Percentiles rank a stretch among this genome's conserved stretches.
These are phyloP conservation scores for Argyresthia albistria DNA, from an alignment of 2,888 invertebrate species.

Conservation along the genomic window DNA sequence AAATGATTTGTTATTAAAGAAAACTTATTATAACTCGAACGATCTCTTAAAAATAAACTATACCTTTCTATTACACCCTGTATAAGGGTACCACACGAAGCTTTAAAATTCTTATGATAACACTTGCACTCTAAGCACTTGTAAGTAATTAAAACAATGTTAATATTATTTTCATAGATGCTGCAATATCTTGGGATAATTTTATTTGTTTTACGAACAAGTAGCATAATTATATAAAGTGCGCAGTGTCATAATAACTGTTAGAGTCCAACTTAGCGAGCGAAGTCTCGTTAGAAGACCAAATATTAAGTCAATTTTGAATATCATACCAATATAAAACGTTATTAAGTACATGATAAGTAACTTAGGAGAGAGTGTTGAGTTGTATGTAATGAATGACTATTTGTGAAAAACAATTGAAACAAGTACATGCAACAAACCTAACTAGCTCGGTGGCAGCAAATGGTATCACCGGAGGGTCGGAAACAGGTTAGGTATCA, in stretches of 20 bases:
- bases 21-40: too few species aligned
- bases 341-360: slow-evolving; percentile 36
- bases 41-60: too few species aligned
- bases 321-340: slow-evolving; percentile 39
- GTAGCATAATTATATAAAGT: background rate
- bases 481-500: too few species aligned
- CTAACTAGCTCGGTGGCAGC: too few species aligned
- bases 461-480: too few species aligned
- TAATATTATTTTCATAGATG: background rate
- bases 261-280: slow-evolving; percentile 15
- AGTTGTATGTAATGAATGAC: slow-evolving; percentile 23
- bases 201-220: background rate
- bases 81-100: slow-evolving; percentile 56
- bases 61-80: too few species aligned
- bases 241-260: background rate
- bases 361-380: slow-evolving; percentile 33
- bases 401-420: slow-evolving; percentile 26
- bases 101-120: slow-evolving; percentile 73
- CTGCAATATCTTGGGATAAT: background rate
- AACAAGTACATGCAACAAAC: slow-evolving; percentile 13
- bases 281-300: slow-evolving; percentile 46
- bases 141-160: slow-evolving; percentile 34
- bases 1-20: too few species aligned
- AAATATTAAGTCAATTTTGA: slow-evolving; percentile 65
- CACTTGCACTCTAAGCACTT: slow-evolving; percentile 66